Evolutionary conservation across 2,888 invertebrate species (phyloP).

Genomic region (Diaprepes abbreviatus): DNA sequence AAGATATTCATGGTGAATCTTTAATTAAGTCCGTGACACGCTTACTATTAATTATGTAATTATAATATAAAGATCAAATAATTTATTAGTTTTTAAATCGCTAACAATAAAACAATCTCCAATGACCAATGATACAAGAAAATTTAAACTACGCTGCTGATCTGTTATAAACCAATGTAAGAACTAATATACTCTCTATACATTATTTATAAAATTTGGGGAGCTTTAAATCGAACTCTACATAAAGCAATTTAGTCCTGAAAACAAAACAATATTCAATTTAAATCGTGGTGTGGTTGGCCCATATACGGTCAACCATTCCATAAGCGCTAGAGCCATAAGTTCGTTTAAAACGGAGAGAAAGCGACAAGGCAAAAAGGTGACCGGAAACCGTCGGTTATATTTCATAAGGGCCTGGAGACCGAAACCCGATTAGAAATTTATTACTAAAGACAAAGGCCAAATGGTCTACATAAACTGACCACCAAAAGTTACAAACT

Average conservation of each 20-base stretch:
- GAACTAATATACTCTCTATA: no score
- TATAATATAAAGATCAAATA: no score
- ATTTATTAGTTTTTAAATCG: no score
- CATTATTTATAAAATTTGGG: no score
- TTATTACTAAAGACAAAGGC: slow-evolving; percentile 36
- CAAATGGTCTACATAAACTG: slow-evolving; percentile 33
- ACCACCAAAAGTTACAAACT: slow-evolving; percentile 24
- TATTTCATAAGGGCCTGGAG: slow-evolving; percentile 35
- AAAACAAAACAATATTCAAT: slow-evolving; percentile 19
- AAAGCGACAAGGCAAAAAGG: slow-evolving; percentile 34
- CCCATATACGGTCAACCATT: slow-evolving; percentile 11
- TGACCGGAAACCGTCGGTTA: slow-evolving; percentile 29
- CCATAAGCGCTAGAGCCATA: slow-evolving; percentile 20
- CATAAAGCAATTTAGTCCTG: slow-evolving; percentile 4
- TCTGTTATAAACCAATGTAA: no score
- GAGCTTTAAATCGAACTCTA: not conserved
- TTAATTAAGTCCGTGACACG: no score
- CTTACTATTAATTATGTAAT: no score
- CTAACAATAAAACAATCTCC: no score
- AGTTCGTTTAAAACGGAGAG: slow-evolving; percentile 37
- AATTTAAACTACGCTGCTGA: no score
- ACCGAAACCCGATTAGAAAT: slow-evolving; percentile 38
- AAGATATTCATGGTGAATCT: no score
- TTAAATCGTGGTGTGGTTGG: slow-evolving; percentile 1
- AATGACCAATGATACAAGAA: no score